Conservation (phyloP, 2,113 vertebrate genomes). For the Dromiciops gliroides region DNA sequence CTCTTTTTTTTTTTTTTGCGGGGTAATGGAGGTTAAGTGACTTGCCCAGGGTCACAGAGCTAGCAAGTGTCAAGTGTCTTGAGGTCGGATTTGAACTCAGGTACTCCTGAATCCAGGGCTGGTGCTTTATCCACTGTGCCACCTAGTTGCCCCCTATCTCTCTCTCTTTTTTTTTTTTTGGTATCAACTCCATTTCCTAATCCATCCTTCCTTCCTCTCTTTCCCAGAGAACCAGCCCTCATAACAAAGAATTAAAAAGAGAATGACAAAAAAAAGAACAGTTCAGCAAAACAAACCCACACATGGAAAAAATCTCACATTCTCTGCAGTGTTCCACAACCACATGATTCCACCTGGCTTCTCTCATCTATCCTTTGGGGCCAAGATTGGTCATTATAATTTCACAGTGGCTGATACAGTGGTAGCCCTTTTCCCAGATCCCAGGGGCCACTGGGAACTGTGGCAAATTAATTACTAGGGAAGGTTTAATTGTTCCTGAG, state of each 20-base stretch:
- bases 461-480: background rate
- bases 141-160: too few relatives aligned
- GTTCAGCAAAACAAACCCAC: background rate
- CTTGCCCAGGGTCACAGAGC: too few relatives aligned
- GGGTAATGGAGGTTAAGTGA: too few relatives aligned
- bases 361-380: background rate
- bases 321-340: background rate
- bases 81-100: too few relatives aligned
- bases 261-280: background rate
- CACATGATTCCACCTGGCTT: background rate
- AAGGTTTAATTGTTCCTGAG: background rate
- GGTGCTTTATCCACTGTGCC: too few relatives aligned
- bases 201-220: background rate
- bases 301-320: background rate
- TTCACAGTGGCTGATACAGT: background rate
- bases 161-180: background rate
- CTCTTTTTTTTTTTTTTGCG: background rate
- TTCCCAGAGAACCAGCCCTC: background rate
- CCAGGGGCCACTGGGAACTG: background rate
- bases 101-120: too few relatives aligned
- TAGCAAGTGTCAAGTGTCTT: too few relatives aligned
- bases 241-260: background rate
- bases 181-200: background rate
- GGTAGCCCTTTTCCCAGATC: constrained; percentile 2
- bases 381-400: background rate